Evolutionary conservation across 2,113 vertebrate species (phyloP).

Genomic region (Nanorana parkeri): DNA sequence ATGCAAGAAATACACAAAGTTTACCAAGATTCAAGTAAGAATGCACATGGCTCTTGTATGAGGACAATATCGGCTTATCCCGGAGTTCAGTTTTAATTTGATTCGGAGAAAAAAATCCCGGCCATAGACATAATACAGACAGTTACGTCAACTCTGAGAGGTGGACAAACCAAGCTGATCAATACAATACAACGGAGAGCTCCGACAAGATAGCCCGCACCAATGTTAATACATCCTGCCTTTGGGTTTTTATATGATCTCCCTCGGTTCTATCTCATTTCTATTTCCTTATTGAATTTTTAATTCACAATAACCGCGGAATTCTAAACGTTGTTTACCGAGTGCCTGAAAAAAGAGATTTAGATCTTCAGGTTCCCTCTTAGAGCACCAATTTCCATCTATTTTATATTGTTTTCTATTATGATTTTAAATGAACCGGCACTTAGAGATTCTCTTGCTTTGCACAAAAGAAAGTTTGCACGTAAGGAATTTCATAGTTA

Average conservation of each 20-base stretch:
- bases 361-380: slow-evolving; percentile 22
- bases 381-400: not conserved
- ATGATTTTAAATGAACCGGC: too few species aligned
- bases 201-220: not conserved
- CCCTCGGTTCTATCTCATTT: slow-evolving; percentile 30
- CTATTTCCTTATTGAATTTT: slow-evolving; percentile 42
- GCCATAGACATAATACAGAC: slow-evolving; percentile 2
- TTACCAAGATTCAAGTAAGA: too few species aligned
- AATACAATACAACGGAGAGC: not conserved
- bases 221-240: slow-evolving; percentile 21
- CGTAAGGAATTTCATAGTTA: too few species aligned
- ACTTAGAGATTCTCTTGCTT: too few species aligned
- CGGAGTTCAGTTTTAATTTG: too few species aligned
- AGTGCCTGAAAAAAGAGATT: slow-evolving; percentile 20
- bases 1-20: too few species aligned
- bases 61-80: too few species aligned
- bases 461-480: too few species aligned
- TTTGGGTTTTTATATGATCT: slow-evolving; percentile 21
- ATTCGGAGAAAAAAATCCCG: slow-evolving; percentile 1
- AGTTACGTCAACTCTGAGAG: not conserved
- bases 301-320: slow-evolving; percentile 38
- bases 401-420: too few species aligned
- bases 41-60: too few species aligned
- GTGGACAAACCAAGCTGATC: slow-evolving; percentile 1
- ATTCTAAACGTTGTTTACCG: slow-evolving; percentile 50